Evolutionary conservation across 2,797 vertebrate species (phyloP).

Genomic region (Gymnoscopelus braueri): DNA sequence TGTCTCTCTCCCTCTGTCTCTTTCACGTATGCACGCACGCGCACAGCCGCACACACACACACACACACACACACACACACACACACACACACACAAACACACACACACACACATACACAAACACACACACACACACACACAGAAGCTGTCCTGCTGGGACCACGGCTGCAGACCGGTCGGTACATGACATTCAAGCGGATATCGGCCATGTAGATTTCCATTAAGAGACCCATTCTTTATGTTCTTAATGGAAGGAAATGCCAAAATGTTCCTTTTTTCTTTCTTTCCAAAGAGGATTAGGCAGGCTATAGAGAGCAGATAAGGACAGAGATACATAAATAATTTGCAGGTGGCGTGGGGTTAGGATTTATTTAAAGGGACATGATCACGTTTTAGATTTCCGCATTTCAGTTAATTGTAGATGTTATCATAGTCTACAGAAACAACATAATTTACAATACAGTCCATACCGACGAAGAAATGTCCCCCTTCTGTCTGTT

Average conservation of each 20-base stretch:
- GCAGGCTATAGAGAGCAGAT: constrained; percentile 24
- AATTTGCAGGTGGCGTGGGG: too few relatives aligned
- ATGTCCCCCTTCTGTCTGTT: neutral
- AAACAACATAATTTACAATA: too few relatives aligned
- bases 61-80: neutral
- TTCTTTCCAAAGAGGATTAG: constrained; percentile 44
- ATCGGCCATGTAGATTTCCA: constrained; percentile 31
- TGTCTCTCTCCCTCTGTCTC: neutral
- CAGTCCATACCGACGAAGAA: too few relatives aligned
- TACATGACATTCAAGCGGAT: constrained; percentile 46
- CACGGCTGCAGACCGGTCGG: constrained; percentile 12
- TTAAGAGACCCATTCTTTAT: constrained; percentile 50
- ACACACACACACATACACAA: neutral
- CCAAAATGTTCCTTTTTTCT: constrained; percentile 25
- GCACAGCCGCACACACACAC: constrained; percentile 9
- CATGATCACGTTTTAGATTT: too few relatives aligned
- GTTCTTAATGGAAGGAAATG: constrained; percentile 49
- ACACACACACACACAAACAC: neutral
- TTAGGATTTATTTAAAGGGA: too few relatives aligned
- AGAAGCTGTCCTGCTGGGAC: constrained; percentile 2
- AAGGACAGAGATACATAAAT: constrained; percentile 15
- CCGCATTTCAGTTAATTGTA: too few relatives aligned
- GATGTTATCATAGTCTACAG: too few relatives aligned
- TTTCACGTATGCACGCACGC: constrained; percentile 13
- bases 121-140: neutral